Evolutionary conservation across 2,113 vertebrate species (phyloP).

Genomic region (Cromileptes altivelis): DNA sequence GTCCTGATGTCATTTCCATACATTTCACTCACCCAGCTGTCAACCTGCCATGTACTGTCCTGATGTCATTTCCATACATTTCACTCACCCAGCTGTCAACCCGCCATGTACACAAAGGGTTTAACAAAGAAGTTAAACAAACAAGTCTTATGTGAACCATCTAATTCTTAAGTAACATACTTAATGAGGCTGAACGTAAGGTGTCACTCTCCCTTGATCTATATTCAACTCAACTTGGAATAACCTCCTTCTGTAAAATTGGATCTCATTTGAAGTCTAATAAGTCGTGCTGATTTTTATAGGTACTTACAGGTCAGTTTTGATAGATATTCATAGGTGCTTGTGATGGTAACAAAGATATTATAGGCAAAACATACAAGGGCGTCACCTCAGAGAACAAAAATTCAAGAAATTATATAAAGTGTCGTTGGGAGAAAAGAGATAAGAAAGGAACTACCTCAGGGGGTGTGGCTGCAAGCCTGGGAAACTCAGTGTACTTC

Average conservation of each 20-base stretch:
- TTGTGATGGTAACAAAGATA: neutral
- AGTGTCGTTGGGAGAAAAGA: neutral
- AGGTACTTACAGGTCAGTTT: neutral
- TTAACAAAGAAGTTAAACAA: constrained; percentile 2
- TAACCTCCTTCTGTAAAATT: neutral
- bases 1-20: neutral
- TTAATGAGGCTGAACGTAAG: neutral
- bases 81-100: neutral
- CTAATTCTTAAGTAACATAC: neutral
- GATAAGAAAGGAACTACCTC: neutral
- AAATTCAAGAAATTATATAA: neutral
- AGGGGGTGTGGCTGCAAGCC: constrained; percentile 2
- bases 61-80: neutral
- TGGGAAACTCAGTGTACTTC: neutral
- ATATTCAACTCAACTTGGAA: neutral
- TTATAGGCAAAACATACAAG: neutral
- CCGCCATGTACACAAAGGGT: neutral
- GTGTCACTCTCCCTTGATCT: neutral
- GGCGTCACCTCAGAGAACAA: neutral
- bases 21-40: neutral
- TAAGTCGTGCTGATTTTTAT: neutral
- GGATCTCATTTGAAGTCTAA: neutral
- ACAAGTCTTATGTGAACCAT: neutral
- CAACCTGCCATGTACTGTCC: neutral
- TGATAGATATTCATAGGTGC: neutral